Percentiles rank a stretch among this genome's conserved stretches.
Evolutionary conservation across 2,888 invertebrate genomes (phyloP).

Genomic region (Endotricha flammealis): DNA sequence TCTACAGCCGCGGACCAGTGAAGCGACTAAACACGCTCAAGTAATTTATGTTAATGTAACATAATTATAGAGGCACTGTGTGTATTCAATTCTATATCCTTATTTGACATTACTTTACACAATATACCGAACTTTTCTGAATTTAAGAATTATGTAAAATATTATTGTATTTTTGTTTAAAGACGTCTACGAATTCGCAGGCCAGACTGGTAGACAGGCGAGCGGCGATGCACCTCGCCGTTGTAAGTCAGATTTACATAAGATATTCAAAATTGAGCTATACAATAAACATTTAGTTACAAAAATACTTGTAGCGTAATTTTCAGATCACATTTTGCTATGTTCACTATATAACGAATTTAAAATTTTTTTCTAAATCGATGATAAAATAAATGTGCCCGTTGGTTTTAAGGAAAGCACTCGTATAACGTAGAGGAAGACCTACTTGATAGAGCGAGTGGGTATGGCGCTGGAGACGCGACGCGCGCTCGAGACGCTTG

Average conservation of each 20-base stretch:
- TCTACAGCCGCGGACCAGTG: constrained; percentile 39
- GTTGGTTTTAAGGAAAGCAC: constrained; percentile 25
- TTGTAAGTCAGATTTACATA: constrained; percentile 22
- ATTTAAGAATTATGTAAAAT: constrained; percentile 33
- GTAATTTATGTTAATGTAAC: constrained; percentile 79
- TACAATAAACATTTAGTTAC: constrained; percentile 70
- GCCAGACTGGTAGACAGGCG: background rate
- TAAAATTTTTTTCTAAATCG: constrained; percentile 26
- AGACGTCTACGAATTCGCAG: constrained; percentile 7
- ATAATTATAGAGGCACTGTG: constrained; percentile 80
- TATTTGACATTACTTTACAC: constrained; percentile 62
- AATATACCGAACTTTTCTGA: constrained; percentile 42
- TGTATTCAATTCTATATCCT: constrained; percentile 70
- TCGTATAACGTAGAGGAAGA: constrained; percentile 17
- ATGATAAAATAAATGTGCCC: constrained; percentile 19
- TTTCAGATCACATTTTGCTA: constrained; percentile 72
- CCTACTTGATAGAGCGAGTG: constrained; percentile 18
- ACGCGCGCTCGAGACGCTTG: background rate
- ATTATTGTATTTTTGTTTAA: constrained; percentile 19
- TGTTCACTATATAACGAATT: constrained; percentile 35
- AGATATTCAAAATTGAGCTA: constrained; percentile 70
- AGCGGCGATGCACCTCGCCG: constrained; percentile 3
- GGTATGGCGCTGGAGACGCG: constrained; percentile 7
- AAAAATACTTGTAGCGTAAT: constrained; percentile 74
- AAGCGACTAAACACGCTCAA: constrained; percentile 71